Conservation (phyloP, 2,113 vertebrate species). For the Acrocephalus arundinaceus region DNA sequence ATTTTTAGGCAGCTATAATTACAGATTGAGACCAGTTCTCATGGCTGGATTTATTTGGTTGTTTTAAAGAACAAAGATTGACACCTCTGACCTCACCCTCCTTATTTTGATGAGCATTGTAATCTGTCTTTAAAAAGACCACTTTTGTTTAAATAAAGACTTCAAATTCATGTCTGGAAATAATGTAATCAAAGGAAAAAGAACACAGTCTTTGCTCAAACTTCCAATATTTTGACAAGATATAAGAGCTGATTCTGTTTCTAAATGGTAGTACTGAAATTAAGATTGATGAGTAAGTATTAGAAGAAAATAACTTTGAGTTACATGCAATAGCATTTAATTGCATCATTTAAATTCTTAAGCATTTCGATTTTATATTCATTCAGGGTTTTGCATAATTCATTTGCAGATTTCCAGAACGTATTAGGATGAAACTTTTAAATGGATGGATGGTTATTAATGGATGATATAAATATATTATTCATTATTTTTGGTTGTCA, state of each 20-base stretch:
- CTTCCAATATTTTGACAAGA: constrained; percentile 18
- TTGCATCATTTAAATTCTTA: constrained; percentile 64
- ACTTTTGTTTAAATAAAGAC: background rate
- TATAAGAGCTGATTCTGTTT: background rate
- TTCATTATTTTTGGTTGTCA: constrained; percentile 68
- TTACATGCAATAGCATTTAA: constrained; percentile 56
- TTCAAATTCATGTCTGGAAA: background rate
- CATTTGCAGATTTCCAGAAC: constrained; percentile 60
- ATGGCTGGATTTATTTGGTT: fast-evolving
- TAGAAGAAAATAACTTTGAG: constrained; percentile 52
- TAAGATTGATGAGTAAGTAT: constrained; percentile 41
- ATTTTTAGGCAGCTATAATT: background rate
- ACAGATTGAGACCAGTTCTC: background rate
- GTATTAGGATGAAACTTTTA: constrained; percentile 54
- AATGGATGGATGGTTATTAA: constrained; percentile 64
- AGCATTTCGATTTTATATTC: constrained; percentile 60
- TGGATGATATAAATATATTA: constrained; percentile 69
- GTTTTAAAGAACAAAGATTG: background rate
- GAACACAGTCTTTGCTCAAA: background rate
- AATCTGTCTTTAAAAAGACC: background rate
- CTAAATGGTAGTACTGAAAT: constrained; percentile 23
- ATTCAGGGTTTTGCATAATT: constrained; percentile 68
- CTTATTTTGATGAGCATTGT: background rate
- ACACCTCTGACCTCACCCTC: background rate
- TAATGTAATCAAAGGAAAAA: background rate